Conservation (phyloP, 1,140 invertebrate genomes). For the Diachasmimorpha longicaudata region DNA sequence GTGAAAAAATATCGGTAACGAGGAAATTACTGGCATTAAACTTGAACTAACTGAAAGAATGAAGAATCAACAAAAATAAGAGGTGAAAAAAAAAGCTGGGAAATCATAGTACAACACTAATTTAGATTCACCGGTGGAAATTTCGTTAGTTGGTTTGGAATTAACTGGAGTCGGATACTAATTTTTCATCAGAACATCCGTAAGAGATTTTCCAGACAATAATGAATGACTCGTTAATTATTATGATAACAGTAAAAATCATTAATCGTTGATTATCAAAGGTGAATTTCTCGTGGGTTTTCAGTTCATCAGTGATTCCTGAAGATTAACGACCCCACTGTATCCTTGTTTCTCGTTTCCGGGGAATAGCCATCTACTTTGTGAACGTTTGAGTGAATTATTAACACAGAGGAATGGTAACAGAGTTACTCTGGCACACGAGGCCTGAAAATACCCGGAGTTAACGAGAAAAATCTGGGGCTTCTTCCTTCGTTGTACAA, state of each 20-base stretch:
- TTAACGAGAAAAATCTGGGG: constrained; percentile 23
- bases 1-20: constrained; percentile 2
- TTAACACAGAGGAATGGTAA: background rate
- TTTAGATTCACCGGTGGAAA: background rate
- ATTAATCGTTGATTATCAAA: background rate
- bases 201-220: background rate
- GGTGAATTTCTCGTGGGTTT: background rate
- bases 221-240: background rate
- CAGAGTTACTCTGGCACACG: background rate
- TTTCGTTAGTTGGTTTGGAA: background rate
- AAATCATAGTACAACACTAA: background rate
- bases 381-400: constrained; percentile 4
- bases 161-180: background rate
- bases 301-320: background rate
- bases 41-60: background rate
- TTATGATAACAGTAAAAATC: background rate
- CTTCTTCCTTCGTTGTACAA: background rate
- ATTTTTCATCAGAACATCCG: background rate
- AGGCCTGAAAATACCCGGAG: background rate
- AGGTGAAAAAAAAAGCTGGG: background rate
- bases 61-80: background rate
- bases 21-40: constrained; percentile 1
- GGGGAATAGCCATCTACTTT: background rate
- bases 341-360: background rate
- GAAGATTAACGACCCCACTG: background rate